These are phyloP conservation scores for Perognathus longimembris DNA, from an alignment of 2,113 vertebrate genomes.

Conservation along the genomic window DNA sequence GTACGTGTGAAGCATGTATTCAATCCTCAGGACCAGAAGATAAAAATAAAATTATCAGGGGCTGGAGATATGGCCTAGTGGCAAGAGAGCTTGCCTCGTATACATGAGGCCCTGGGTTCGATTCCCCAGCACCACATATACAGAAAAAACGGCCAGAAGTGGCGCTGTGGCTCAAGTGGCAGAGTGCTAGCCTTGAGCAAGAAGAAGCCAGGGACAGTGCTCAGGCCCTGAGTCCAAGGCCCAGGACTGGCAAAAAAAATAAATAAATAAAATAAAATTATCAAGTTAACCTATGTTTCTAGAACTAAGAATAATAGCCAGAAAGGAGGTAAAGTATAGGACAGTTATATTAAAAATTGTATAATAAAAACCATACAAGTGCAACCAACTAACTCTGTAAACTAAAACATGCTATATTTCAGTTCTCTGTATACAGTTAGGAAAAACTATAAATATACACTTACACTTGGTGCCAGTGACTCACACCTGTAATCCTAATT, in stretches of 20 bases:
- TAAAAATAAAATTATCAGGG: constrained; percentile 5
- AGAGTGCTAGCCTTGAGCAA: no score
- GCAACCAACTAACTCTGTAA: constrained; percentile 21
- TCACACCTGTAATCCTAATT: no score
- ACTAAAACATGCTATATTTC: background rate
- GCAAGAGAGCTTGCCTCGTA: no score
- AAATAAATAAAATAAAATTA: constrained; percentile 22
- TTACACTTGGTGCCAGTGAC: background rate
- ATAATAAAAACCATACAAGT: constrained; percentile 15
- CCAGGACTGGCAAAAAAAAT: no score
- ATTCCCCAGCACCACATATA: no score
- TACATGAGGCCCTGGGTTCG: no score
- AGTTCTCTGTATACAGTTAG: background rate
- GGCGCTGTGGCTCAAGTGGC: no score
- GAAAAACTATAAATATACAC: constrained; percentile 52
- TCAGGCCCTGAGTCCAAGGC: no score
- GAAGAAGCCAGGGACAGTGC: no score
- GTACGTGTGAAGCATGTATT: background rate
- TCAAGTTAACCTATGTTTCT: constrained; percentile 17
- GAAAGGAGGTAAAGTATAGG: background rate
- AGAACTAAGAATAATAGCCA: constrained; percentile 47
- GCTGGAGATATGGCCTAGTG: no score
- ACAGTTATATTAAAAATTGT: constrained; percentile 47
- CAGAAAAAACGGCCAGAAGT: no score
- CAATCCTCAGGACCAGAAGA: background rate